Base-by-base conservation (phyloP, 2,888 invertebrate genomes). In the Helleia helle region DNA sequence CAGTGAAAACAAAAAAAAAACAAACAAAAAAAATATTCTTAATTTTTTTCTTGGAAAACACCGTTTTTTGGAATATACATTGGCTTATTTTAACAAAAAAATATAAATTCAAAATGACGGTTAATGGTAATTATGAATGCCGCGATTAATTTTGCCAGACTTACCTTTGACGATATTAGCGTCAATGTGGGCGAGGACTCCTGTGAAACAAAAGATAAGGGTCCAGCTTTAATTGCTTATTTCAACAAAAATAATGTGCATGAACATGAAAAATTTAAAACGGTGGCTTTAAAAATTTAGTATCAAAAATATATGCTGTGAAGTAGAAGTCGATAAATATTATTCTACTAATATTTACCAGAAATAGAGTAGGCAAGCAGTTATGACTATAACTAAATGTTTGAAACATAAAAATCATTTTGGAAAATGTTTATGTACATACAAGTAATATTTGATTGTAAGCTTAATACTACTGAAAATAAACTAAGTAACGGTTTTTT, bases 81-180 rank as follows among this genome's bases (percentile, higher is more conserved):
- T 22, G 1, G n/a, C 22, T 22, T 22, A 7, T 22, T 3, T 22
- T 9, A 26, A 11, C 26, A 14, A 15, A 15, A 15, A 37, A 31
- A 37, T 24, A 17, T 14, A 4, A 40, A 42, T 43, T 40, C 38
- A 38, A 43, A 44, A 40, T 44, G 44, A 50, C 48, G 45, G 36
- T 28, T 38, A 37, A 25, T 36, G 22, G 37, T 25, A 36, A 11
- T 18, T 15, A 34, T 41, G 40, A 27, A 29, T 44, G 41, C 37
- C 50, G 49, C 52, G 50, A 50, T 47, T 42, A 42, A 51, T 46
- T 48, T 45, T 43, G 41, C 46, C 47, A 47, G 54, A 75, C 91
- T 91, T 88, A 91, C 91, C 90, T 91, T 91, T 76, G 91, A 90
- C 86, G 91, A 91, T 79, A 91, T 88, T 72, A 90, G 87, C 81